Base-by-base conservation (phyloP, 2,113 vertebrate genomes). In the rabbit (Oryctolagus cuniculus) region DNA sequence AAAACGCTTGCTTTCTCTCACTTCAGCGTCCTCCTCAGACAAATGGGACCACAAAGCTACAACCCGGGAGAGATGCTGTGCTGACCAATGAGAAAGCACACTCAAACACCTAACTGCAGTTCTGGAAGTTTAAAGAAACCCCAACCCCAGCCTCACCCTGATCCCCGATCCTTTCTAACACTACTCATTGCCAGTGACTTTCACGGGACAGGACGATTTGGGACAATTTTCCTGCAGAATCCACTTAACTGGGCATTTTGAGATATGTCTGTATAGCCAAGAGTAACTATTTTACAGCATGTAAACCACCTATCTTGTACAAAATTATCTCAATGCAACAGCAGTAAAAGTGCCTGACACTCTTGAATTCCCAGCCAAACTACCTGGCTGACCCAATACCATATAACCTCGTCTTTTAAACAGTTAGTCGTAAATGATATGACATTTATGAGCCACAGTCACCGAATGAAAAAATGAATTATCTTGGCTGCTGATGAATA, bases 201-300 rank as follows among this genome's bases (percentile, higher is more conserved):
- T 8, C 24, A 15, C 0, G 0, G 9, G 6, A 78, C 1, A 11
- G 16, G 25, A 77, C 64, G 66, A 75, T 38, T 67, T 24, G 24
- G 36, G 12, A 34, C 6, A 64, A 67, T 82, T 55, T 22, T 49
- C 36, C 51, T 44, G 27, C 3, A 70, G 67, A 80, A 66, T 72
- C 34, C 74, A 31, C 83, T 83, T 29, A 87, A 83, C 38, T 89
- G 61, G 87, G 61, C 69, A 93, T 86, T 88, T 93, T 27, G 1
- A 85, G n/a, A 74, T n/a, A 93, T 63, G 77, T 29, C 27, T 25
- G 63, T 36, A 67, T 27, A 78, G 44, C 31, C 88, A 78, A 90
- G 36, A 74, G 19, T 8, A 91, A 94, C 34, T 27, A n/a, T 55
- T 66, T 89, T 83, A 44, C 10, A 77, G 27, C 70, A 81, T n/a